A percentile compares a stretch with the other conserved stretches of the same genome.
Evolutionary conservation across 2,113 vertebrate species (phyloP).

Genomic region (Perca fluviatilis): DNA sequence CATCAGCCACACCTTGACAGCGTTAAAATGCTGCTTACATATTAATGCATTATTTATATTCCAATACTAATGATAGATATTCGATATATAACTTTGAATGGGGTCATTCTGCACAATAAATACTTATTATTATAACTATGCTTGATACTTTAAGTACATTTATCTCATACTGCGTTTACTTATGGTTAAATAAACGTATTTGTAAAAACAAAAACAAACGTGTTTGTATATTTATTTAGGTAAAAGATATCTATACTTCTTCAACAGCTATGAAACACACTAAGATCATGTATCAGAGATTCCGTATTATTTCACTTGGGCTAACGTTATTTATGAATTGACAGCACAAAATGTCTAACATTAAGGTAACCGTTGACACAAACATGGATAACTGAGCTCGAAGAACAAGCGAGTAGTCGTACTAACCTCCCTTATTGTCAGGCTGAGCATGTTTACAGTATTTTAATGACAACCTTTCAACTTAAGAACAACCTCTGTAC

Average conservation of each 20-base stretch:
- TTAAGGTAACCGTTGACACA: background rate
- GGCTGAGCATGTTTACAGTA: constrained; percentile 82
- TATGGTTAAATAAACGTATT: background rate
- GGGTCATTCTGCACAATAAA: background rate
- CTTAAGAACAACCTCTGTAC: constrained; percentile 50
- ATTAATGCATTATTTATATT: too few species aligned
- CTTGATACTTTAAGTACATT: background rate
- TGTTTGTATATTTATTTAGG: too few species aligned
- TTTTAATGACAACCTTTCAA: background rate
- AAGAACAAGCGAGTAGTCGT: accelerated
- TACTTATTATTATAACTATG: background rate
- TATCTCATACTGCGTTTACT: background rate
- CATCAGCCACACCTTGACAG: too few species aligned
- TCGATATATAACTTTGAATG: background rate
- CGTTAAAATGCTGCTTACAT: too few species aligned
- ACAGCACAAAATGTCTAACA: background rate
- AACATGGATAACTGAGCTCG: background rate
- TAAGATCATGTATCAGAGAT: background rate
- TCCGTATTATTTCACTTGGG: background rate
- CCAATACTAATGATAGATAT: background rate
- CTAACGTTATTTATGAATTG: background rate
- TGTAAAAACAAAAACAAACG: too few species aligned
- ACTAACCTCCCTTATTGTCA: constrained; percentile 91
- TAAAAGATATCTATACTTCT: background rate
- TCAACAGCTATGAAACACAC: background rate